phyloP scores from a whole-genome alignment of 2,797 vertebrate genomes.

The Periparus ater region DNA sequence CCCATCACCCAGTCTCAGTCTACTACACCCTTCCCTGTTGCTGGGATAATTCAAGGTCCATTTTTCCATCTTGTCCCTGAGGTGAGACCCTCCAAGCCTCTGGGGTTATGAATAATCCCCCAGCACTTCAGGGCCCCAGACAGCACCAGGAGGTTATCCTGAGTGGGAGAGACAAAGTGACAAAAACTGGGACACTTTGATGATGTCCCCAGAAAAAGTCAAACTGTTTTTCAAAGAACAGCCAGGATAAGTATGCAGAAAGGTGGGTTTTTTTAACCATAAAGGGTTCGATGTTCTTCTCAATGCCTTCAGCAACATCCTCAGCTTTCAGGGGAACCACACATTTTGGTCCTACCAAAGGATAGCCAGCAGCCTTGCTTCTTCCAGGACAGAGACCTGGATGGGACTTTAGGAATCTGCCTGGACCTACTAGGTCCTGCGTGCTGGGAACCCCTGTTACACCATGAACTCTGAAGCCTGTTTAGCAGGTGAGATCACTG shows the following conservation, averaged over 20 bases:
- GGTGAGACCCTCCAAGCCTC: neutral
- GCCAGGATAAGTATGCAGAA: neutral
- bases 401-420: neutral
- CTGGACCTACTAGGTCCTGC: neutral
- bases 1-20: neutral
- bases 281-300: neutral
- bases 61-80: neutral
- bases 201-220: neutral
- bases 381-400: neutral
- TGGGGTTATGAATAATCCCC: neutral
- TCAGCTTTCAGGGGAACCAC: neutral
- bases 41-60: neutral
- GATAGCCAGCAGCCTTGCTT: neutral
- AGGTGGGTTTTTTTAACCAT: neutral
- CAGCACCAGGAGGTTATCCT: neutral
- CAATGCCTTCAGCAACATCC: neutral
- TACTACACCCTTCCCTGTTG: neutral
- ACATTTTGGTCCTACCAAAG: neutral
- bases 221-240: neutral
- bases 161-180: neutral
- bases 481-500: neutral
- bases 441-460: neutral
- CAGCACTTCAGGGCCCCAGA: neutral
- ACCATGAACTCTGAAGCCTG: neutral
- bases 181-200: neutral